A percentile compares a stretch with the other conserved stretches of the same genome.
Conservation (phyloP, 2,888 invertebrate genomes). For the Tineola bisselliella region DNA sequence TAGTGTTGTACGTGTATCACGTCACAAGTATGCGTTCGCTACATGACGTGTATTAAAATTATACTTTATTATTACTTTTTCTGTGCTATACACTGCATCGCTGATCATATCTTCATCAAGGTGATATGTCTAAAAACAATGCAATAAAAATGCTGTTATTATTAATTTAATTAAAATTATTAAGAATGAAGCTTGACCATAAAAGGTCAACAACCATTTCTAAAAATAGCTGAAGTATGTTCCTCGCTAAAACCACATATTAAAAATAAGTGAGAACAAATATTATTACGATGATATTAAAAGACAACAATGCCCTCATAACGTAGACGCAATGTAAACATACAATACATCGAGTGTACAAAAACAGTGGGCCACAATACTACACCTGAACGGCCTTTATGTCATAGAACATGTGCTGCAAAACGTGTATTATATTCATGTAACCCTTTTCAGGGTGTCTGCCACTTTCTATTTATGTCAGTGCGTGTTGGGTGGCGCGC, state of each 20-base stretch:
- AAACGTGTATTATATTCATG: conserved; percentile 36
- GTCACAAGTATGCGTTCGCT: too few species aligned
- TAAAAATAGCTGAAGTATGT: too few species aligned
- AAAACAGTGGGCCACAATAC: not conserved
- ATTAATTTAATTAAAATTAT: too few species aligned
- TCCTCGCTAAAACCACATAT: not conserved
- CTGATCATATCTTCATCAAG: too few species aligned
- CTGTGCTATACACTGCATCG: too few species aligned
- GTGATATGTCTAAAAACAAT: too few species aligned
- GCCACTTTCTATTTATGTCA: conserved; percentile 54
- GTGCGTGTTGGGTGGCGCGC: conserved; percentile 45
- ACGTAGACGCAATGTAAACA: not conserved
- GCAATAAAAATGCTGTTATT: too few species aligned
- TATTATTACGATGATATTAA: not conserved
- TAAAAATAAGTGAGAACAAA: not conserved
- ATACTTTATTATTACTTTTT: too few species aligned
- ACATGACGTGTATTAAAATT: too few species aligned
- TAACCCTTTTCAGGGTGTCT: conserved; percentile 52
- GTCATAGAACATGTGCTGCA: conserved; percentile 31
- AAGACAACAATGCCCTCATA: not conserved
- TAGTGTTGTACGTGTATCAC: too few species aligned
- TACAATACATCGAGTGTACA: not conserved
- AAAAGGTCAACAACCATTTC: too few species aligned
- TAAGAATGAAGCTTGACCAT: too few species aligned
- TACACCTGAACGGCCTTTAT: conserved; percentile 21